Conservation (phyloP, 1,140 invertebrate genomes). For the Oedothorax gibbosus region DNA sequence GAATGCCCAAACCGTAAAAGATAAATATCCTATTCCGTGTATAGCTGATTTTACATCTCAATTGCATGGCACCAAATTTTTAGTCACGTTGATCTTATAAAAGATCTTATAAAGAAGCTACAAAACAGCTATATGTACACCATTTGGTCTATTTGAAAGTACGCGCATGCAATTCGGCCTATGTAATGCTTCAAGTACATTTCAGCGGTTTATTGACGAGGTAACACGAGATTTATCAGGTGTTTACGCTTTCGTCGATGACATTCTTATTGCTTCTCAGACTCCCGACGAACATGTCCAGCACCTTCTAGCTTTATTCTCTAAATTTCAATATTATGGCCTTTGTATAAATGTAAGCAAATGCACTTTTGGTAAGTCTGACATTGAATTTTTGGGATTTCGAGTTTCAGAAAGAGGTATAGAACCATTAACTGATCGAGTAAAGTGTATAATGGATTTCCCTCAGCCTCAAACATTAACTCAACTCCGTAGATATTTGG, state of each 20-base stretch:
- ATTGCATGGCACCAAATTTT: slow-evolving; percentile 29
- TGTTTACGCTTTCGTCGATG: slow-evolving; percentile 29
- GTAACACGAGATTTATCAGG: slow-evolving; percentile 16
- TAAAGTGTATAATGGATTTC: slow-evolving; percentile 51
- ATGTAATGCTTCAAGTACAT: slow-evolving; percentile 53
- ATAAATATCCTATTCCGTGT: slow-evolving; percentile 54
- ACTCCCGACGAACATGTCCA: slow-evolving; percentile 65
- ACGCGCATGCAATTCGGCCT: slow-evolving; percentile 56
- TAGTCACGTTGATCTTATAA: slow-evolving; percentile 16
- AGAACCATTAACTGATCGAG: slow-evolving; percentile 18
- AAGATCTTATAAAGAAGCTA: too few species aligned
- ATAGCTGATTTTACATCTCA: slow-evolving; percentile 52
- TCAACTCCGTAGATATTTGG: slow-evolving; percentile 66
- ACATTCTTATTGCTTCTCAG: slow-evolving; percentile 68
- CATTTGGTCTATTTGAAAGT: slow-evolving; percentile 54
- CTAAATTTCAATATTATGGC: slow-evolving; percentile 64
- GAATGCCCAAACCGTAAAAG: slow-evolving; percentile 55
- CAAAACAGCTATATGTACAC: slow-evolving; percentile 56
- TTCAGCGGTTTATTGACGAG: slow-evolving; percentile 54
- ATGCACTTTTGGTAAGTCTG: slow-evolving; percentile 44
- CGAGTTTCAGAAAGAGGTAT: slow-evolving; percentile 41
- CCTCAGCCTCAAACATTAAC: slow-evolving; percentile 65
- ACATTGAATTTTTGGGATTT: slow-evolving; percentile 51
- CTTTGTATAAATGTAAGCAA: slow-evolving; percentile 65
- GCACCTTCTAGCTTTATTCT: slow-evolving; percentile 67